These are phyloP conservation scores for Cerceris rybyensis DNA, from an alignment of 2,888 invertebrate species.

Conservation along the genomic window DNA sequence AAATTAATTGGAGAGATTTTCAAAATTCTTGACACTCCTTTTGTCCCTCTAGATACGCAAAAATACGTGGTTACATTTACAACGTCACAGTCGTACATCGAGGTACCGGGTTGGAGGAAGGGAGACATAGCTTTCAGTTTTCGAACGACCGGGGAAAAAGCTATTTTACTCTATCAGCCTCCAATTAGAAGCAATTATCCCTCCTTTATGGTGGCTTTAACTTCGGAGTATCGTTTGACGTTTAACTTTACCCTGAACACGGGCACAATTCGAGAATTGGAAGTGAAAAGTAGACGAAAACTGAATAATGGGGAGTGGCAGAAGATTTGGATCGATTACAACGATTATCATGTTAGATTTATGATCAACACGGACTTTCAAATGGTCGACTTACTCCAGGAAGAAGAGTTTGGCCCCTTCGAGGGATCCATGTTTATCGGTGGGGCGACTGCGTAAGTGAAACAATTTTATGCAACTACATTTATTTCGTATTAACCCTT, in stretches of 20 bases:
- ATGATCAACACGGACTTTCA: slow-evolving; percentile 95
- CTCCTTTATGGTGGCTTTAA: slow-evolving; percentile 95
- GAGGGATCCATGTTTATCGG: slow-evolving; percentile 97
- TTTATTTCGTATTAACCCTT: too few relatives aligned
- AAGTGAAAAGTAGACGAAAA: slow-evolving; percentile 91
- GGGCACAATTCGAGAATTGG: slow-evolving; percentile 90
- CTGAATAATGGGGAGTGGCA: slow-evolving; percentile 98
- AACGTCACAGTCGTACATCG: slow-evolving; percentile 95
- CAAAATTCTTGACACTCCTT: too few relatives aligned
- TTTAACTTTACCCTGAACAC: slow-evolving; percentile 95
- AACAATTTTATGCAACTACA: background rate
- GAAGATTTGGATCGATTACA: slow-evolving; percentile 97
- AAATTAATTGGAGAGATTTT: background rate
- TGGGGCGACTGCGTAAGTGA: slow-evolving; percentile 93
- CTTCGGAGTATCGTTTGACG: slow-evolving; percentile 91
- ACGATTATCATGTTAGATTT: slow-evolving; percentile 95
- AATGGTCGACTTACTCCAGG: slow-evolving; percentile 92
- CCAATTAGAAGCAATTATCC: slow-evolving; percentile 94
- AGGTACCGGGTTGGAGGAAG: slow-evolving; percentile 96
- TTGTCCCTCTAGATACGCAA: slow-evolving; percentile 88
- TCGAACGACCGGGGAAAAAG: slow-evolving; percentile 94
- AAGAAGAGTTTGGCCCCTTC: slow-evolving; percentile 95
- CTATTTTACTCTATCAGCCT: slow-evolving; percentile 94
- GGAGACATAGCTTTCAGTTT: slow-evolving; percentile 97
- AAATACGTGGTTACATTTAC: slow-evolving; percentile 97